Percentiles rank a stretch among this genome's conserved stretches.
phyloP scores from a whole-genome alignment of 2,888 invertebrate genomes.

The Antheraea assamensis region DNA sequence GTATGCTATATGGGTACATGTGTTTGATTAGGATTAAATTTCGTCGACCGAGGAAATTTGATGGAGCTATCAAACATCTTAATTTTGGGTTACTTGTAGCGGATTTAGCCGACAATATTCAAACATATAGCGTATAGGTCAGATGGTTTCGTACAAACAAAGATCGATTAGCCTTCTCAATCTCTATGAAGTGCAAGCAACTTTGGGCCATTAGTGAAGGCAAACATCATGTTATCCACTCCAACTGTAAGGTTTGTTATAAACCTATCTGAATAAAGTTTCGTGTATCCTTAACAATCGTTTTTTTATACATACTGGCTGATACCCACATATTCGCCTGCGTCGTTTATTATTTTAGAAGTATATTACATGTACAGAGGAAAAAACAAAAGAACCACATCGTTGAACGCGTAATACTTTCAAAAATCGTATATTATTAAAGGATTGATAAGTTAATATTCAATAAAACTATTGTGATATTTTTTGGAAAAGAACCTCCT shows the following conservation, averaged over 20 bases:
- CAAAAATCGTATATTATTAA: no score
- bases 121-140: conserved; percentile 11
- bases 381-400: no score
- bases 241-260: conserved; percentile 22
- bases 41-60: neutral
- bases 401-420: no score
- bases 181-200: conserved; percentile 33
- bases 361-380: no score
- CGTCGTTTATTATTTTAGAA: neutral
- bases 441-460: no score
- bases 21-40: neutral
- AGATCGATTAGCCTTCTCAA: conserved; percentile 55
- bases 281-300: neutral
- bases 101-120: conserved; percentile 6
- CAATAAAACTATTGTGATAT: no score
- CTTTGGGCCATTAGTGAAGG: conserved; percentile 48
- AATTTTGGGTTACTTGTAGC: neutral
- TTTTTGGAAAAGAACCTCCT: no score
- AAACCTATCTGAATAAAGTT: neutral
- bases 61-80: neutral
- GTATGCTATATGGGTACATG: neutral
- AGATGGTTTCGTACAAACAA: conserved; percentile 38
- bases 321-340: no score
- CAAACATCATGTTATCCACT: conserved; percentile 44
- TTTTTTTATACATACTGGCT: neutral